Base-by-base conservation (phyloP, 2,797 vertebrate species). In the Artibeus jamaicensis region DNA sequence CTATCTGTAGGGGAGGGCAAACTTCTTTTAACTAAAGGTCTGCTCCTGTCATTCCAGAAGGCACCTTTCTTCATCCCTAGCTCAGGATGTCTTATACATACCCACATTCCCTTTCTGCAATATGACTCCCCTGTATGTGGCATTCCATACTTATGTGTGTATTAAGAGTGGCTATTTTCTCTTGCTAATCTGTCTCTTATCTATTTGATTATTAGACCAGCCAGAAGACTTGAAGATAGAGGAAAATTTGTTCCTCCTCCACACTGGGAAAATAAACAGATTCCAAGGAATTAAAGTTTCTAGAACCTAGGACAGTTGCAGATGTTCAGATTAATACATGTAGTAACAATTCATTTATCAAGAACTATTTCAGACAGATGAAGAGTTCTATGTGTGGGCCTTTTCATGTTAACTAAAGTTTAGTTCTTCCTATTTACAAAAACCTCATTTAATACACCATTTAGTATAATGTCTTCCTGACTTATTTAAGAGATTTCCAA, bases 381-480 rank as follows among this genome's bases (percentile, higher is more conserved):
- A 92, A 3, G 16, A 83, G 29, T 24, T 91, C 53, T 82, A 57
- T 22, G 44, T 34, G 32, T 76, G 67, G 32, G 26, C 29, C 44
- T 50, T 65, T 34, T 12, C 24, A 62, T 62, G 9, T 77, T 96
- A 73, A 57, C 70, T 76, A 62, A 87, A 82, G 1, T 79, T 89
- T 70, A 34, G 5, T 70, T 55, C 12, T 91, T 93, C 77, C 11
- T 67, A 65, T 85, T 90, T 89, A 67, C 93, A 53, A 93, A 92
- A 93, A 79, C 26, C 44, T 86, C 55, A 44, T 57, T 95, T 85
- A 70, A 94, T 82, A 82, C 42, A 87, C 9, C 42, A 65, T 90
- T 89, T 85, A 87, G 70, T 48, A 37, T 55, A 22, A 50, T 71
- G 18, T 73, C 93, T 96, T 82, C 11, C 53, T 93, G 57, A 59